Conservation (phyloP, 2,888 invertebrate species). For the Dynastes tityus region DNA sequence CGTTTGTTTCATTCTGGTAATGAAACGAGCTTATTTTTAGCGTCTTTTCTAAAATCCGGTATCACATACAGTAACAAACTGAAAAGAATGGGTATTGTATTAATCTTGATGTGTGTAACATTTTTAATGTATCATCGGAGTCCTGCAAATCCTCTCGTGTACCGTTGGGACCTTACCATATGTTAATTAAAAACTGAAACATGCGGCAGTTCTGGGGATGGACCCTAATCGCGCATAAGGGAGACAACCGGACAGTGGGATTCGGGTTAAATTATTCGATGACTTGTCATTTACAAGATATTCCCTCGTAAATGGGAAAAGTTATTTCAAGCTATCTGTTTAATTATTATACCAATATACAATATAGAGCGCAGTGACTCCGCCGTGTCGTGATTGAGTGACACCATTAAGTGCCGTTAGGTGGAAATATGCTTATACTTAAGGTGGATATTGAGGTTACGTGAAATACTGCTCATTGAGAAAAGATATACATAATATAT, state of each 20-base stretch:
- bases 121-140: slow-evolving; percentile 33
- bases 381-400: not conserved
- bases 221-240: slow-evolving; percentile 20
- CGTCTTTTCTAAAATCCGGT: not conserved
- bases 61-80: slow-evolving; percentile 1
- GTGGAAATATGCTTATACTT: not conserved
- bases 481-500: not conserved
- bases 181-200: slow-evolving; percentile 41
- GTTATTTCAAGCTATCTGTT: slow-evolving; percentile 29
- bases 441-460: not conserved
- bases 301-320: slow-evolving; percentile 16
- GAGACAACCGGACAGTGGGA: not conserved
- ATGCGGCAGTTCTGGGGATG: slow-evolving; percentile 1
- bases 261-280: slow-evolving; percentile 26
- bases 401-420: not conserved
- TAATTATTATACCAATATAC: slow-evolving; percentile 2
- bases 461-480: not conserved
- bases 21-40: slow-evolving; percentile 18
- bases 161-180: slow-evolving; percentile 22
- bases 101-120: not conserved
- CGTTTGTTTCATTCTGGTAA: slow-evolving; percentile 2
- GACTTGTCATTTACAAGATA: slow-evolving; percentile 25
- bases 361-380: not conserved
- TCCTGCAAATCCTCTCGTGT: slow-evolving; percentile 20
- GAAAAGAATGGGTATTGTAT: slow-evolving; percentile 1